Percentiles rank a stretch among this genome's conserved stretches.
phyloP scores from a whole-genome alignment of 2,888 invertebrate genomes.

The Drosophila suboccidentalis region DNA sequence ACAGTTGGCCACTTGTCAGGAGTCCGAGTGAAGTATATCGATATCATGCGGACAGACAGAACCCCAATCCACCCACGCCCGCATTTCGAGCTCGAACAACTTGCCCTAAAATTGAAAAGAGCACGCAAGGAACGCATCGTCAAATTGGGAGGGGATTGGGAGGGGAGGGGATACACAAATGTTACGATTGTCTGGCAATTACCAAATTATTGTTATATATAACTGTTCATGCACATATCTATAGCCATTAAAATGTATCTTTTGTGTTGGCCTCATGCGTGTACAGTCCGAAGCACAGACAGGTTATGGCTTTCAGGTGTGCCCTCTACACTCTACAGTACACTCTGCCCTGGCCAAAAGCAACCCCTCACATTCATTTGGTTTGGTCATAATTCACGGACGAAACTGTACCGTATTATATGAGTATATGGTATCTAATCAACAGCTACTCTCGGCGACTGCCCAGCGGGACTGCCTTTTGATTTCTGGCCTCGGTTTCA shows the following conservation, averaged over 20 bases:
- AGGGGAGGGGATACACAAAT: slow-evolving; percentile 55
- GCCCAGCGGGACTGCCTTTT: slow-evolving; percentile 70
- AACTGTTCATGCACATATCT: slow-evolving; percentile 65
- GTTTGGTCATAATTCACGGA: slow-evolving; percentile 61
- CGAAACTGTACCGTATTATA: slow-evolving; percentile 65
- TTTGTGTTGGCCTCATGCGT: slow-evolving; percentile 67
- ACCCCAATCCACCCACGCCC: slow-evolving; percentile 47
- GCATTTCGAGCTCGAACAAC: slow-evolving; percentile 33
- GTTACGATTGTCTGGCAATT: slow-evolving; percentile 79
- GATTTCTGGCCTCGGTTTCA: slow-evolving; percentile 64
- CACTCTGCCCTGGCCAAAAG: slow-evolving; percentile 12
- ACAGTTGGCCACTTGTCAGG: slow-evolving; percentile 66
- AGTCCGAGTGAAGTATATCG: slow-evolving; percentile 33
- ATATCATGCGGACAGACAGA: slow-evolving; percentile 25
- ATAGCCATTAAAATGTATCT: slow-evolving; percentile 72
- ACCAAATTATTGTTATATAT: slow-evolving; percentile 80
- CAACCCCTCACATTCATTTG: slow-evolving; percentile 28
- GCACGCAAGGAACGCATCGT: slow-evolving; percentile 68
- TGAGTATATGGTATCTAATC: slow-evolving; percentile 50
- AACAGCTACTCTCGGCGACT: slow-evolving; percentile 47
- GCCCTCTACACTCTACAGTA: slow-evolving; percentile 21
- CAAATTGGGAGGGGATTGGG: slow-evolving; percentile 4
- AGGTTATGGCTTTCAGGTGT: slow-evolving; percentile 78
- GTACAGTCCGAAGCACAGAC: slow-evolving; percentile 55
- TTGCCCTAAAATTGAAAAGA: slow-evolving; percentile 70